phyloP scores from a whole-genome alignment of 2,888 invertebrate species.

The Halictus quadricinctus region DNA sequence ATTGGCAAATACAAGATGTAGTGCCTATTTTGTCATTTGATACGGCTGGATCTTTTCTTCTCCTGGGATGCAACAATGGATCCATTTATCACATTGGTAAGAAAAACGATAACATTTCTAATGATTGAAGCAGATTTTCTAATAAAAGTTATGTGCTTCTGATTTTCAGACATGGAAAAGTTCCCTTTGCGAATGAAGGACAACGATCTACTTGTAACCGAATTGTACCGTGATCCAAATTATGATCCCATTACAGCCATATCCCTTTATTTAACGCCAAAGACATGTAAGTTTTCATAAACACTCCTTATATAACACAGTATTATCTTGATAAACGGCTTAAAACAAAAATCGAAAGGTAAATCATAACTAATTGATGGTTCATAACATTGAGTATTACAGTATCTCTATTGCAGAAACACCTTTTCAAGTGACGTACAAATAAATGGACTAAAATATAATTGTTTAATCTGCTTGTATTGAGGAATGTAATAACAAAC shows the following conservation, averaged over 20 bases:
- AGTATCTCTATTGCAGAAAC: slow-evolving; percentile 59
- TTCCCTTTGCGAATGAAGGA: slow-evolving; percentile 99
- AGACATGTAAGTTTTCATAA: slow-evolving; percentile 91
- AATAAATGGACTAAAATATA: slow-evolving; percentile 59
- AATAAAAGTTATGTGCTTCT: neutral
- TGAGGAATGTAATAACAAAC: slow-evolving; percentile 70
- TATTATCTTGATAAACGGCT: slow-evolving; percentile 44
- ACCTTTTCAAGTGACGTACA: slow-evolving; percentile 58
- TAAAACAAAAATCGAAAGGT: slow-evolving; percentile 36
- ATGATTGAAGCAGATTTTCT: neutral
- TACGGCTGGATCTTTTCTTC: slow-evolving; percentile 97
- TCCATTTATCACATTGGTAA: slow-evolving; percentile 98
- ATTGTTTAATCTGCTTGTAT: slow-evolving; percentile 58
- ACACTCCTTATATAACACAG: slow-evolving; percentile 21
- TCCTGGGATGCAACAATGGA: slow-evolving; percentile 97
- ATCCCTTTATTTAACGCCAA: slow-evolving; percentile 99
- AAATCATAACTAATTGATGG: slow-evolving; percentile 46
- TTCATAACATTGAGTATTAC: slow-evolving; percentile 52
- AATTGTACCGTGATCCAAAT: slow-evolving; percentile 96
- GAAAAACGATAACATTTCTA: neutral
- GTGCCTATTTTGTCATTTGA: slow-evolving; percentile 98
- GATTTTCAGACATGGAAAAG: slow-evolving; percentile 96
- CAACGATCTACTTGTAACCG: slow-evolving; percentile 98
- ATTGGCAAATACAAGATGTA: slow-evolving; percentile 99
- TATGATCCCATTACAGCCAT: slow-evolving; percentile 98